phyloP scores from a whole-genome alignment of 2,113 vertebrate genomes.

The Oriolus oriolus region DNA sequence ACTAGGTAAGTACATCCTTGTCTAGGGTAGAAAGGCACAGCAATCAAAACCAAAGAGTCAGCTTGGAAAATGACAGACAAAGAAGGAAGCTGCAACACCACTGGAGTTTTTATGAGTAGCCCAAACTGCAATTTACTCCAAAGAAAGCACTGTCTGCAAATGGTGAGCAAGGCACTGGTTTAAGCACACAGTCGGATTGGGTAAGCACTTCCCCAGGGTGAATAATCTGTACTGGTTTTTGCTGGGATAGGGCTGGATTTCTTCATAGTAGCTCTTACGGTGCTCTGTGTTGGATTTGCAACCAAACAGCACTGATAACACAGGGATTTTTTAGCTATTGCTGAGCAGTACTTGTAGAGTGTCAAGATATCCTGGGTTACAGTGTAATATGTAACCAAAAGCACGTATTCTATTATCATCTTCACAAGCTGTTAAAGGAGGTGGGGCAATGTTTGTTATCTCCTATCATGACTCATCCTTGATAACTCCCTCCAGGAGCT shows the following conservation, averaged over 20 bases:
- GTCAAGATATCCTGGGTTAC: too few relatives aligned
- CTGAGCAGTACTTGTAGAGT: neutral
- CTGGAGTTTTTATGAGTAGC: neutral
- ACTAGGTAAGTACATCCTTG: neutral
- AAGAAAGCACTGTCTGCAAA: neutral
- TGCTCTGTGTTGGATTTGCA: neutral
- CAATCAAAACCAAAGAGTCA: neutral
- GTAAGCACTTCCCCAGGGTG: neutral
- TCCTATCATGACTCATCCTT: too few relatives aligned
- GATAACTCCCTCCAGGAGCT: too few relatives aligned
- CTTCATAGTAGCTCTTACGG: rapidly evolving
- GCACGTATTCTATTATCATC: too few relatives aligned
- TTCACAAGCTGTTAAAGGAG: too few relatives aligned
- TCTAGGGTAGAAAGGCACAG: neutral
- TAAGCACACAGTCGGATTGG: neutral
- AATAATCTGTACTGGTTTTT: neutral
- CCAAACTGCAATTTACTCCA: neutral
- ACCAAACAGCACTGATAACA: neutral
- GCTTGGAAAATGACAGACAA: neutral
- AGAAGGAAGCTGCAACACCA: neutral
- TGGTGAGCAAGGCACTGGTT: neutral
- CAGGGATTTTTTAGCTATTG: neutral
- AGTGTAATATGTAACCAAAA: too few relatives aligned
- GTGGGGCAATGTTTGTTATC: too few relatives aligned
- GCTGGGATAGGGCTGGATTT: neutral